Percentiles rank a stretch among this genome's conserved stretches.
Evolutionary conservation across 1,140 invertebrate genomes (phyloP).

Genomic region (Cydia strobilella): DNA sequence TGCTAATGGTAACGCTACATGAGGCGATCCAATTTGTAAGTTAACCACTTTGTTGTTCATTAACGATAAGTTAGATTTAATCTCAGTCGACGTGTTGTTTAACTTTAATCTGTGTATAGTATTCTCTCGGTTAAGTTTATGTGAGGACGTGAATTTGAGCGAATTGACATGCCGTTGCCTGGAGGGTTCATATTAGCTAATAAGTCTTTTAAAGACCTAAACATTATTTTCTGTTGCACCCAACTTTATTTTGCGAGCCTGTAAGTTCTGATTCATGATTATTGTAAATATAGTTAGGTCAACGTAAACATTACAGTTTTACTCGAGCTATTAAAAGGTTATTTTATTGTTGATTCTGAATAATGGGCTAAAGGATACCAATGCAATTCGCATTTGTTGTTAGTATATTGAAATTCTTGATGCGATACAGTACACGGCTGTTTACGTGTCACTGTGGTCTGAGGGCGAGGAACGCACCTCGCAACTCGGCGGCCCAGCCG

Average conservation of each 20-base stretch:
- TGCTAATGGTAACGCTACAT: constrained; percentile 62
- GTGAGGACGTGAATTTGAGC: constrained; percentile 74
- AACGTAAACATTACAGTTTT: constrained; percentile 69
- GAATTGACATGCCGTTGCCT: constrained; percentile 67
- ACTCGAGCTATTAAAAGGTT: constrained; percentile 64
- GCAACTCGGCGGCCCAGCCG: constrained; percentile 58
- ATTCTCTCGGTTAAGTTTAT: constrained; percentile 74
- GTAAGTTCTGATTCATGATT: constrained; percentile 70
- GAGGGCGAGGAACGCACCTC: constrained; percentile 54
- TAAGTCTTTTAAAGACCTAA: constrained; percentile 71
- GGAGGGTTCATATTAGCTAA: constrained; percentile 69
- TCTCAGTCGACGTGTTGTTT: constrained; percentile 76
- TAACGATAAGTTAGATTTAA: constrained; percentile 78
- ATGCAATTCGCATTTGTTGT: constrained; percentile 69
- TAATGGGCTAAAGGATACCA: constrained; percentile 65
- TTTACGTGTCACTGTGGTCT: constrained; percentile 59
- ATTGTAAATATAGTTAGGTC: constrained; percentile 75
- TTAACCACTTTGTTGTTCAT: constrained; percentile 80
- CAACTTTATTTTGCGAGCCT: constrained; percentile 73
- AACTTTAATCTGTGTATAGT: constrained; percentile 78
- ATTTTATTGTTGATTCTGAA: constrained; percentile 71
- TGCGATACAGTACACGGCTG: constrained; percentile 59
- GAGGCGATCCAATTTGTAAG: constrained; percentile 71
- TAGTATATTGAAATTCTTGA: constrained; percentile 52
- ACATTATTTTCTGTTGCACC: constrained; percentile 73